These are phyloP conservation scores for Sclerurus mexicanus DNA, from an alignment of 2,113 vertebrate species.

Conservation along the genomic window DNA sequence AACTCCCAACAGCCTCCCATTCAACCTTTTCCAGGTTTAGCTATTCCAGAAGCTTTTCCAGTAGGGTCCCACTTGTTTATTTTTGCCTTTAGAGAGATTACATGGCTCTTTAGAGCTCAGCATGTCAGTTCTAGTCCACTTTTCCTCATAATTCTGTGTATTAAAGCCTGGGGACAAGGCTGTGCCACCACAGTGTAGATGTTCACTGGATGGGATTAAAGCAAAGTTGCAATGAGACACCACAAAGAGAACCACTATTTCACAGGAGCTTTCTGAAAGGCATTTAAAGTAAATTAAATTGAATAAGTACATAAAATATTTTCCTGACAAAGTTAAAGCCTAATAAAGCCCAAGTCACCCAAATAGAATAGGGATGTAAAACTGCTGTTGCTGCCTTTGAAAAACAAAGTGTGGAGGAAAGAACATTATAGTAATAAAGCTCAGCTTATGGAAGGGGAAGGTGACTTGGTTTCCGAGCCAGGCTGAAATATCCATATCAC, in stretches of 20 bases:
- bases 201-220: background rate
- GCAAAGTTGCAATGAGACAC: background rate
- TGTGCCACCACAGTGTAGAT: background rate
- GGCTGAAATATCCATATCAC: too few relatives aligned
- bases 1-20: background rate
- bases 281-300: background rate
- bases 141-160: background rate
- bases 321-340: background rate
- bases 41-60: background rate
- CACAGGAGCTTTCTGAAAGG: background rate
- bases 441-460: too few relatives aligned
- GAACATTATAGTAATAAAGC: too few relatives aligned
- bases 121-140: background rate
- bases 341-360: too few relatives aligned
- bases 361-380: too few relatives aligned
- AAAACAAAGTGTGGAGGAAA: too few relatives aligned
- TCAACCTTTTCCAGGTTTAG: background rate
- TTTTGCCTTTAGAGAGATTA: background rate
- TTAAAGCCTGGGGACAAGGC: background rate
- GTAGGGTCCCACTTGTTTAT: background rate
- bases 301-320: background rate
- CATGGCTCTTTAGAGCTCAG: background rate
- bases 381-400: too few relatives aligned
- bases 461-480: too few relatives aligned
- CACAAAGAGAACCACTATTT: background rate